Evolutionary conservation across 2,888 invertebrate genomes (phyloP), one percentile per base, ranked within the genome.

Genomic region (Mythimna vitellina): DNA sequence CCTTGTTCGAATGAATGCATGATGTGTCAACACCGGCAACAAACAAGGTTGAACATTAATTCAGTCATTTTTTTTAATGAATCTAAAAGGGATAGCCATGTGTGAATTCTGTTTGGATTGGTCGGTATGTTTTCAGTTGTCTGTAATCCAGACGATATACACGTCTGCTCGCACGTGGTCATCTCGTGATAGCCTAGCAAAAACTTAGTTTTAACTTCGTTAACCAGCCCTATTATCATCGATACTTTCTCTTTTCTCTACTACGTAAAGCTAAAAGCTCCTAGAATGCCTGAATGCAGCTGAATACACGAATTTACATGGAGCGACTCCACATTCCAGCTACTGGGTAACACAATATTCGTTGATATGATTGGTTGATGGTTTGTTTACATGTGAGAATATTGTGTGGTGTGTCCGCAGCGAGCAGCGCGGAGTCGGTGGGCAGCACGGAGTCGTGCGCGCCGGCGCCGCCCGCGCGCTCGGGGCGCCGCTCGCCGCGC

Each of bases 391-490:
- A 14, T 12, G 42, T 38, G 38, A 10, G 38, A 10, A 10, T 38
- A 10, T 17, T 5, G 46, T 4, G 0, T 4, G 1, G 0, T 12
- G 2, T 14, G 0, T 6, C 0, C 6, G 4, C 64, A 83, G 72
- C 63, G 60, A 22, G 77, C 0, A 78, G 70, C 0, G 69, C 80
- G 8, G 72, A 83, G 25, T 35, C 53, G 0, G 51, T 66, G 17
- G 66, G 56, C 35, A 73, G 76, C 62, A 76, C 76, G 29, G 70
- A 86, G 29, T 5, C 72, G 63, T 35, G 78, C 0, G 93, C 95
- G 49, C 96, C 96, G 62, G 95, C 95, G 79, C 96, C 96, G 67
- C 96, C 96, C 29, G 94, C 89, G 20, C 94, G 96, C 81, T 88
- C 95, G 4, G 92, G 93, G 3, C 93, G 96, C 7, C 93, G 94